These are phyloP conservation scores for Dioctria linearis DNA, from an alignment of 2,888 invertebrate genomes.

Conservation along the genomic window DNA sequence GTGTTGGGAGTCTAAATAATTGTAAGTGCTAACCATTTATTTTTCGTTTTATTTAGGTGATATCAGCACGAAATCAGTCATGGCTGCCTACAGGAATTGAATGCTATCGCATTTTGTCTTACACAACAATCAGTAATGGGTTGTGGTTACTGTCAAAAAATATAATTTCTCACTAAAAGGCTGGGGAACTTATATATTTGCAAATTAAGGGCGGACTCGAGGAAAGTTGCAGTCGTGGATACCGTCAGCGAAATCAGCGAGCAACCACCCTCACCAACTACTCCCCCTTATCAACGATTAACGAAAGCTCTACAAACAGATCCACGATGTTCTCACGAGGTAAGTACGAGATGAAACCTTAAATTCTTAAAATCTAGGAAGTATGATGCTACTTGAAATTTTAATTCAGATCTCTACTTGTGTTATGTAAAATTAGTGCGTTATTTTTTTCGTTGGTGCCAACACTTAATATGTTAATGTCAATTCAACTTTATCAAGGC, in stretches of 20 bases:
- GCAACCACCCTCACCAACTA: conserved; percentile 67
- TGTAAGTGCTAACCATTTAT: not conserved
- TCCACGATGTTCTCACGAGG: conserved; percentile 73
- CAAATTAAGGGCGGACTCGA: conserved; percentile 32
- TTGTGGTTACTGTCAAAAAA: not conserved
- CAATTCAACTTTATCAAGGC: no score
- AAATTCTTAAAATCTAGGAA: no score
- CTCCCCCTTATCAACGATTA: conserved; percentile 73
- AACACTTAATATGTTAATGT: no score
- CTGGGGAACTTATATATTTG: conserved; percentile 45
- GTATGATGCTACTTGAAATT: no score
- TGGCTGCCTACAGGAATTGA: not conserved
- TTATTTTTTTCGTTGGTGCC: no score
- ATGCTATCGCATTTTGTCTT: not conserved
- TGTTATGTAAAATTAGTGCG: no score
- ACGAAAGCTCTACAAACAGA: conserved; percentile 73
- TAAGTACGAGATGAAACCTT: conserved; percentile 60
- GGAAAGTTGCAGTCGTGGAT: conserved; percentile 71
- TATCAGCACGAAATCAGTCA: not conserved
- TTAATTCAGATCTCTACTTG: no score
- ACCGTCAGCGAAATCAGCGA: conserved; percentile 68
- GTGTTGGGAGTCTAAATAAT: not conserved
- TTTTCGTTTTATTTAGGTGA: conserved; percentile 23
- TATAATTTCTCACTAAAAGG: conserved; percentile 34
- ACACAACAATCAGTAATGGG: conserved; percentile 21